Conservation (phyloP, 2,797 vertebrate species). For the Masticophis lateralis region DNA sequence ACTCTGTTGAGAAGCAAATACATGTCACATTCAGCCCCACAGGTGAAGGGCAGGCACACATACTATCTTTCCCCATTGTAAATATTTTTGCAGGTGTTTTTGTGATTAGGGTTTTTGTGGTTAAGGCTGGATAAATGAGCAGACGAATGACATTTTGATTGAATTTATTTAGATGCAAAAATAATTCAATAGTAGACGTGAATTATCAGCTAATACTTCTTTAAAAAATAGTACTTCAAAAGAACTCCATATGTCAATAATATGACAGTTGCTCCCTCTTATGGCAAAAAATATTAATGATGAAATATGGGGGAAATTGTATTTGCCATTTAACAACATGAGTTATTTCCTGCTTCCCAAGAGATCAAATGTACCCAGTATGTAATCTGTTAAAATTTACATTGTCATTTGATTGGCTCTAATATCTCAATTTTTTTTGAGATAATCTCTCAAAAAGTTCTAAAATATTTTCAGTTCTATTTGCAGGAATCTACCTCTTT, state of each 20-base stretch:
- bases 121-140: background rate
- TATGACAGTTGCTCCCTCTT: constrained; percentile 61
- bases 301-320: background rate
- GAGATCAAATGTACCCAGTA: background rate
- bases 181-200: background rate
- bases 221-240: background rate
- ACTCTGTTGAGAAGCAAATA: background rate
- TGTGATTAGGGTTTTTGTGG: background rate
- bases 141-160: background rate
- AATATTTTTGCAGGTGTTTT: background rate
- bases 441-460: background rate
- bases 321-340: background rate
- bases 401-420: background rate
- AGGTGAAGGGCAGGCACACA: background rate
- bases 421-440: background rate
- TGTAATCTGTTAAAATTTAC: background rate
- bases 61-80: background rate
- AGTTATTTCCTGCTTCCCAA: background rate
- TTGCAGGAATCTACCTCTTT: background rate
- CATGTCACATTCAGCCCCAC: background rate
- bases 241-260: constrained; percentile 6
- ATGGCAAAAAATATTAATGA: constrained; percentile 21
- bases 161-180: background rate
- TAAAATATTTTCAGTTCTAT: background rate
- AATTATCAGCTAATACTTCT: background rate